Evolutionary conservation across 2,888 invertebrate species (phyloP).

Genomic region (Sisyra nigra): DNA sequence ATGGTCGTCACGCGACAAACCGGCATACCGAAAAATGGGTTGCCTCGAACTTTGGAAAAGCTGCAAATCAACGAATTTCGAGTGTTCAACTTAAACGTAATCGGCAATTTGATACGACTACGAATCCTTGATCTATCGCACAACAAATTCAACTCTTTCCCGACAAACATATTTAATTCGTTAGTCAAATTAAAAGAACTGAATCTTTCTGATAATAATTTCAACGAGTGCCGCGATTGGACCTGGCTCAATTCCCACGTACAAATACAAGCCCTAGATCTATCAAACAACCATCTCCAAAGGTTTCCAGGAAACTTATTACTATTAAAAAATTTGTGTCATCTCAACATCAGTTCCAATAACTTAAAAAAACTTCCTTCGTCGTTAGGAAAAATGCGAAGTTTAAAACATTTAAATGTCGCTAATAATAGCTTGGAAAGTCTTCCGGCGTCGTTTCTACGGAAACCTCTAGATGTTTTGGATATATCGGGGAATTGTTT

Average conservation of each 20-base stretch:
- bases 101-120: constrained; percentile 47
- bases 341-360: constrained; percentile 48
- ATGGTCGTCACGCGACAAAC: constrained; percentile 41
- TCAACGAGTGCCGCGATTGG: constrained; percentile 47
- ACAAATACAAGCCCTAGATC: constrained; percentile 40
- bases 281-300: constrained; percentile 41
- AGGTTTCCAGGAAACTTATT: constrained; percentile 44
- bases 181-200: constrained; percentile 44
- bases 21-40: constrained; percentile 55
- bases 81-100: constrained; percentile 50
- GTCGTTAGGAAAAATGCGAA: constrained; percentile 42
- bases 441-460: constrained; percentile 43
- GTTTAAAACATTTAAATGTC: constrained; percentile 35
- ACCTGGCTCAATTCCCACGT: constrained; percentile 44
- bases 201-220: constrained; percentile 42
- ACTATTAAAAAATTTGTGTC: constrained; percentile 41
- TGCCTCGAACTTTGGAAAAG: constrained; percentile 49
- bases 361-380: constrained; percentile 39
- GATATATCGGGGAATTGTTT: constrained; percentile 43
- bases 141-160: constrained; percentile 53
- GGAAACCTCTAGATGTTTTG: constrained; percentile 33
- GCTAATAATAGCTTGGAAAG: constrained; percentile 34
- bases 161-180: constrained; percentile 43
- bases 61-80: constrained; percentile 42
- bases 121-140: constrained; percentile 48